Evolutionary conservation across 2,888 invertebrate genomes (phyloP), one percentile per base, ranked within the genome.

Genomic region (Toxonevra muliebris): DNA sequence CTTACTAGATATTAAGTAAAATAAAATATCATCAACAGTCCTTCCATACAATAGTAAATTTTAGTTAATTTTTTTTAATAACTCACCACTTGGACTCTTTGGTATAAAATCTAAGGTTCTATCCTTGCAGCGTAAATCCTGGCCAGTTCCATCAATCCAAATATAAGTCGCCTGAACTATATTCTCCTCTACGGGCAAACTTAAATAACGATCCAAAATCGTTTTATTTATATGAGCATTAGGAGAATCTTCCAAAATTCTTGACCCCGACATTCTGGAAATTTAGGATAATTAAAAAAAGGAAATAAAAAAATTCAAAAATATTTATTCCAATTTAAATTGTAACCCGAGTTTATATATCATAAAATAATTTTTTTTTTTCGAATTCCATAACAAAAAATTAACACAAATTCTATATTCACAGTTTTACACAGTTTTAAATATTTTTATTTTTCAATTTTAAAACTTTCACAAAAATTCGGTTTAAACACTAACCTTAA

Each of bases 81-180:
- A 76, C 86, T 87, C 80, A 94, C 94, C 93, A 87, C 90, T 90
- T 5, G 94, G 90, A 74, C 87, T 86, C 74, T 88, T 89, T 2
- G 96, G 96, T 74, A 94, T 89, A 79, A 92, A 94, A 82, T 92
- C 91, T 71, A 96, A 83, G 0, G 97, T 97, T 73, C 94, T 89
- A 72, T 95, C 95, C 86, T 97, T 97, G 86, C 93, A 92, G 70
- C 96, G 88, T 64, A 96, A 80, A 79, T 92, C 89, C 84, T 96
- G 95, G 20, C 95, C 96, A 19, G 93, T 92, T 41, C 97, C 97
- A 82, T 97, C 97, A 77, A 97, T 95, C 97, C 97, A 97, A 65
- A 97, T 88, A 86, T 97, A 97, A 62, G 94, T 95, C 53, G 93
- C 95, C 82, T 94, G 91, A 65, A 93, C 88, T 81, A 90, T 89